These are phyloP conservation scores for Pipistrellus kuhlii DNA, from an alignment of 2,797 vertebrate genomes.

Conservation along the genomic window DNA sequence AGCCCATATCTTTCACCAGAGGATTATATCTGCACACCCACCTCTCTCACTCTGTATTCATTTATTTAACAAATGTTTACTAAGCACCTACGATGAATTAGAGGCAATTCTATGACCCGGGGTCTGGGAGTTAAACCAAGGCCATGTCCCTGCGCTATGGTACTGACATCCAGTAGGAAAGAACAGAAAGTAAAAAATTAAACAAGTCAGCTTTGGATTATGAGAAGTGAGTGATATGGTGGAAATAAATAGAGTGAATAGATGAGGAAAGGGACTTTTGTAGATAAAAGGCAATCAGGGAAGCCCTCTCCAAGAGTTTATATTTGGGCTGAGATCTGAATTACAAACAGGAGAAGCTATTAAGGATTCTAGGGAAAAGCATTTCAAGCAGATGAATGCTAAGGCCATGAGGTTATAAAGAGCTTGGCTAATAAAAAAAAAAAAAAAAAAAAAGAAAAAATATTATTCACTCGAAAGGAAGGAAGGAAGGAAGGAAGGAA, in stretches of 20 bases:
- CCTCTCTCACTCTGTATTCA: neutral
- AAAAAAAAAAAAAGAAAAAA: no score
- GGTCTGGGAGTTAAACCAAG: neutral
- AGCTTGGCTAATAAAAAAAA: neutral
- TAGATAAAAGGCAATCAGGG: neutral
- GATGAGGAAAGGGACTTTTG: neutral
- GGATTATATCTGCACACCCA: neutral
- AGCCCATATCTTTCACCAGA: neutral
- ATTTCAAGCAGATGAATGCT: neutral
- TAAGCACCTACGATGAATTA: neutral
- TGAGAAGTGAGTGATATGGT: neutral
- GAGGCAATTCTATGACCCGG: neutral
- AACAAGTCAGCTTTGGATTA: neutral
- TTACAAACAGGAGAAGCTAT: neutral
- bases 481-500: no score
- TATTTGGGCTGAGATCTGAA: neutral
- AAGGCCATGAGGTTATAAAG: neutral
- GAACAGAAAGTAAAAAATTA: neutral
- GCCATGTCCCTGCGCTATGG: neutral
- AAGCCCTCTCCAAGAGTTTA: neutral
- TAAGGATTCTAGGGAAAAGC: neutral
- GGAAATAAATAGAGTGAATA: neutral
- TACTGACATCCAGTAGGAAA: neutral
- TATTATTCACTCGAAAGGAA: no score
- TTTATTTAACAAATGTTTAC: neutral